Base-by-base conservation (phyloP, 2,888 invertebrate species). In the Orgyia antiqua region DNA sequence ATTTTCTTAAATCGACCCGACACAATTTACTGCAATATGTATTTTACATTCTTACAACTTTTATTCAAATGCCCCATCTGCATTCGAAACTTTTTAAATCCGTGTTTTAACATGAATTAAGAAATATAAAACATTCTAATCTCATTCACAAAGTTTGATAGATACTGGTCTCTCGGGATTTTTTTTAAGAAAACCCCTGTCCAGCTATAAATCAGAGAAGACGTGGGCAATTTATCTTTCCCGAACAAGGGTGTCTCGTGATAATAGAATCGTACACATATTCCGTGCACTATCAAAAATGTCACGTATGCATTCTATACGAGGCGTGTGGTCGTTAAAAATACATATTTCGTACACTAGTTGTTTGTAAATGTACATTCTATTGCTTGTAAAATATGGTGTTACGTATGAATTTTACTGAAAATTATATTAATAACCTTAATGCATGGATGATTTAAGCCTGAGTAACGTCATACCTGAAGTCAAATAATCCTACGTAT, bases 121-220 rank as follows among this genome's bases (percentile, higher is more conserved):
- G 36, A 40, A 42, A 34, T 38, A 32, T 30, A 36, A 42, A 47
- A 45, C 15, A 27, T 23, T 34, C 29, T 63, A 66, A 64, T 65
- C 63, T 51, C 51, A 41, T 50, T 58, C 50, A 40, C 37, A 52
- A 65, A 65, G 46, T 65, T 57, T 61, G 63, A 67, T 65, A 52
- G 51, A 66, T 64, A 60, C 31, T 38, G 46, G 27, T 36, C 29
- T 52, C 56, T 25, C 13, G 28, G 46, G 41, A 37, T 33, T 36
- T 39, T 52, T 58, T 53, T 52, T 38, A 42, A 38, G 47, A 60
- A 55, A 47, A 58, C 51, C 51, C 57, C 41, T 39, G 44, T 38
- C 37, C 42, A 44, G 47, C 58, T 48, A 74, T 74, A 70, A 74
- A 74, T 74, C 73, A 68, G 60, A 27, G 51, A 28, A 46, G 56